A percentile compares a stretch with the other conserved stretches of the same genome.
These are phyloP conservation scores for Xenopus borealis DNA, from an alignment of 2,113 vertebrate species.

Conservation along the genomic window DNA sequence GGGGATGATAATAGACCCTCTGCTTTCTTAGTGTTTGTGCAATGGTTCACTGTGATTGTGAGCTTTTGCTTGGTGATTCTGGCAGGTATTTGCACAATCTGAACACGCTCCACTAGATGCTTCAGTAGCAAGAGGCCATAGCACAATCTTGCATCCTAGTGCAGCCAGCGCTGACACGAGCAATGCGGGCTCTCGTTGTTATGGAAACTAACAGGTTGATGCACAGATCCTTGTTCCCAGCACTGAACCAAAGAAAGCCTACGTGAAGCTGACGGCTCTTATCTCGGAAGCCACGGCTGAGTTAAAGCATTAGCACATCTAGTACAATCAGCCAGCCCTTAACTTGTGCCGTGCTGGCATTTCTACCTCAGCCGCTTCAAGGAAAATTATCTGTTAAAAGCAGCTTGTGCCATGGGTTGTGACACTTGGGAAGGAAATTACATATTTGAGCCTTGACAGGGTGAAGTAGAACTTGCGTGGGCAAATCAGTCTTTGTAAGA, in stretches of 20 bases:
- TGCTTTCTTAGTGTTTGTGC: too few species aligned
- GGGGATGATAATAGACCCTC: too few species aligned
- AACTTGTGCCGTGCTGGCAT: not conserved
- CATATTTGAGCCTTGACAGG: too few species aligned
- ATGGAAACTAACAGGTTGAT: rapidly evolving
- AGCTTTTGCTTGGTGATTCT: too few species aligned
- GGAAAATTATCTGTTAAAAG: not conserved
- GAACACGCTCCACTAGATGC: not conserved
- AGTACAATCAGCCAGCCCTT: too few species aligned
- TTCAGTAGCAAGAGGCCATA: not conserved
- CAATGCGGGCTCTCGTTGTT: not conserved
- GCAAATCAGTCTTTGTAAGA: too few species aligned
- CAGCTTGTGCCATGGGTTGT: too few species aligned
- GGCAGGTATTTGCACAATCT: too few species aligned
- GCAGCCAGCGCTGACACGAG: not conserved
- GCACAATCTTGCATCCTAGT: not conserved
- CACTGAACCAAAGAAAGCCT: conserved; percentile 24
- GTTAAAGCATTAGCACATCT: not conserved
- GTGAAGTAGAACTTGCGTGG: too few species aligned
- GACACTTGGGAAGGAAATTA: too few species aligned
- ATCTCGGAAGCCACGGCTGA: not conserved
- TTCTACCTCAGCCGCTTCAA: not conserved
- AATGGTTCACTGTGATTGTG: too few species aligned
- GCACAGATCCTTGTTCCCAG: conserved; percentile 21
- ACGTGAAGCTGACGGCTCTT: not conserved